Evolutionary conservation across 2,888 invertebrate genomes (phyloP).

Genomic region (Hydraecia micacea): DNA sequence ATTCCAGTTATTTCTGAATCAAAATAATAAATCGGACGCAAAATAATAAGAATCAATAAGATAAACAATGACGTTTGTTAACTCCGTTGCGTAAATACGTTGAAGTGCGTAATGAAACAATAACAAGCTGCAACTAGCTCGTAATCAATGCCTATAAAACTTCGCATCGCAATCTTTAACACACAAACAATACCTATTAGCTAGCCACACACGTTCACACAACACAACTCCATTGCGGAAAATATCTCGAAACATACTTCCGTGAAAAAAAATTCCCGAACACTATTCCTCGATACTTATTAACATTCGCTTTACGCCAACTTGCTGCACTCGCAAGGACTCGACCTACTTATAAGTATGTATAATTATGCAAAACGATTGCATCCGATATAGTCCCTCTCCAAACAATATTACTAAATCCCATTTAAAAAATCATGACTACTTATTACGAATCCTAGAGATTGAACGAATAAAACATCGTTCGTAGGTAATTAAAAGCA

Average conservation of each 20-base stretch:
- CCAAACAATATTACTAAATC: not conserved
- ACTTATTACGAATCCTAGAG: not conserved
- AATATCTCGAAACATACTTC: not conserved
- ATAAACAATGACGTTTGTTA: slow-evolving; percentile 31
- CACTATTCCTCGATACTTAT: no score
- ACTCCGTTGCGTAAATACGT: not conserved
- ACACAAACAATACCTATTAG: not conserved
- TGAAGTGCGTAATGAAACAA: slow-evolving; percentile 15
- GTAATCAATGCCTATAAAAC: slow-evolving; percentile 23
- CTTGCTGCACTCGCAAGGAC: not conserved
- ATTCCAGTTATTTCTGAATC: not conserved
- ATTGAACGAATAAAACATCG: no score
- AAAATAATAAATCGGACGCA: slow-evolving; percentile 36
- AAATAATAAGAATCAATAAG: slow-evolving; percentile 2
- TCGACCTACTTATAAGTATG: not conserved
- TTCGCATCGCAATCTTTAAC: slow-evolving; percentile 34
- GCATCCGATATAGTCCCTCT: not conserved
- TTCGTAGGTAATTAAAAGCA: no score
- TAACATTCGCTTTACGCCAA: slow-evolving; percentile 22
- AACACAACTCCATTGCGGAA: not conserved
- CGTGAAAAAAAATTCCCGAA: not conserved
- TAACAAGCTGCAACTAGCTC: slow-evolving; percentile 12
- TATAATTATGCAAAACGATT: slow-evolving; percentile 7
- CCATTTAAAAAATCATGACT: not conserved
- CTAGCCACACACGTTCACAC: not conserved